A percentile compares a stretch with the other conserved stretches of the same genome.
Conservation (phyloP, 1,140 invertebrate genomes). For the Rhyzopertha dominica region DNA sequence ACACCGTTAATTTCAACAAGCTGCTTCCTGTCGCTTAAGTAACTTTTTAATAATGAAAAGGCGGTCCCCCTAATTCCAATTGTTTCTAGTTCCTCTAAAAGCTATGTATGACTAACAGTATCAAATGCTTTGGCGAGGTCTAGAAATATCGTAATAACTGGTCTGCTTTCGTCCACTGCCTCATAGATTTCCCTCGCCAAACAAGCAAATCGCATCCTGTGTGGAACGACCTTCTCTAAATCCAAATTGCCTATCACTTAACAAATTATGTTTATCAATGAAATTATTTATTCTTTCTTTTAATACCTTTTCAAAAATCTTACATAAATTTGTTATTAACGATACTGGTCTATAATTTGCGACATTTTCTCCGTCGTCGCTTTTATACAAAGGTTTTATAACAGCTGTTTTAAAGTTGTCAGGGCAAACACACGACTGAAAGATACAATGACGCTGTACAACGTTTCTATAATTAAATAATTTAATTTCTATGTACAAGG, state of each 20-base stretch:
- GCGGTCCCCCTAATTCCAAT: constrained; percentile 9
- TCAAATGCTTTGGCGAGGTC: constrained; percentile 16
- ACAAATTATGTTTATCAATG: constrained; percentile 9
- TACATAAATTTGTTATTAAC: constrained; percentile 17
- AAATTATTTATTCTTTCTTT: constrained; percentile 10
- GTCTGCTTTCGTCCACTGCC: constrained; percentile 6
- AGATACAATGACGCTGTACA: too few species aligned
- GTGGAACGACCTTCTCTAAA: constrained; percentile 9
- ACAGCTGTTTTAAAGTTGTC: constrained; percentile 14
- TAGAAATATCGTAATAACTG: constrained; percentile 5
- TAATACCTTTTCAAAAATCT: constrained; percentile 18
- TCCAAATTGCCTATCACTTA: constrained; percentile 8
- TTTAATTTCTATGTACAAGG: too few species aligned
- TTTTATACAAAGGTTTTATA: constrained; percentile 18
- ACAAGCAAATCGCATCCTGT: constrained; percentile 8
- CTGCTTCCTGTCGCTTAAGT: constrained; percentile 6
- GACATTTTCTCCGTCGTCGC: constrained; percentile 6
- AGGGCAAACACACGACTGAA: too few species aligned
- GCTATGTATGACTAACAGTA: constrained; percentile 9
- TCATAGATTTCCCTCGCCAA: constrained; percentile 6
- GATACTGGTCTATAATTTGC: constrained; percentile 19
- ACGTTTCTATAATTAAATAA: too few species aligned
- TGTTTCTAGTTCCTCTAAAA: constrained; percentile 6
- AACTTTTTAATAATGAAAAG: constrained; percentile 3
- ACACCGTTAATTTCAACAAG: not conserved